Base-by-base conservation (phyloP, 2,797 vertebrate species). In the Heteromormyrus szaboi region DNA sequence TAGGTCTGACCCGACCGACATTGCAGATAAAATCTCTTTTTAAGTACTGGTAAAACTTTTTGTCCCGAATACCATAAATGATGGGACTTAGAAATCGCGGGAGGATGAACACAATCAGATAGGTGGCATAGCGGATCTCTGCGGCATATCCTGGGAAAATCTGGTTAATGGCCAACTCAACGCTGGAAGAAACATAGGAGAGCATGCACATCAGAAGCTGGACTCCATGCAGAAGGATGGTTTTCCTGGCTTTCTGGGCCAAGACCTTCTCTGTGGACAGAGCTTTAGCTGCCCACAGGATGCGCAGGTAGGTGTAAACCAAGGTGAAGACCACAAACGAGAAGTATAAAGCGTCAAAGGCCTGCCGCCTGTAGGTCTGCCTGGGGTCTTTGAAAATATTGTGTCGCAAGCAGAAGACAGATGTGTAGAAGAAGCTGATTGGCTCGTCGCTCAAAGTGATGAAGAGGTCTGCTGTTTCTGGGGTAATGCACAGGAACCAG, bases 131-230 rank as follows among this genome's bases (percentile, higher is more conserved):
- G 76, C 95, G 90, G 19, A 96, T 95, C 54, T 95, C 93, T 0
- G 92, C 79, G 14, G 93, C 84, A 0, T 41, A 65, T 0, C 92
- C 92, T 0, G 95, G 95, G 54, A 96, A 95, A 86, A 94, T 90
- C 0, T 92, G 88, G 9, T 53, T 90, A 29, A 96, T 90, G 0
- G 93, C 0, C 0, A 92, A 0, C 91, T 96, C 96, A 86, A 96
- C 89, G 0, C 90, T 95, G 2, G 95, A 95, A 2, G 94, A 95
- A 87, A 96, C 88, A 89, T 96, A 96, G 59, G 95, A 95, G 5
- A 96, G 94, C 93, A 96, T 89, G 90, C 96, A 96, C 95, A 96
- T 95, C 79, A 94, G 91, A 53, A 96, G 92, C 93, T 96, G 96
- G 1, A 51, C 91, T 0, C 95, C 96, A 46, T 96, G 96, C 0